Evolutionary conservation across 2,888 invertebrate genomes (phyloP).

Genomic region (Limnephilus auricula): DNA sequence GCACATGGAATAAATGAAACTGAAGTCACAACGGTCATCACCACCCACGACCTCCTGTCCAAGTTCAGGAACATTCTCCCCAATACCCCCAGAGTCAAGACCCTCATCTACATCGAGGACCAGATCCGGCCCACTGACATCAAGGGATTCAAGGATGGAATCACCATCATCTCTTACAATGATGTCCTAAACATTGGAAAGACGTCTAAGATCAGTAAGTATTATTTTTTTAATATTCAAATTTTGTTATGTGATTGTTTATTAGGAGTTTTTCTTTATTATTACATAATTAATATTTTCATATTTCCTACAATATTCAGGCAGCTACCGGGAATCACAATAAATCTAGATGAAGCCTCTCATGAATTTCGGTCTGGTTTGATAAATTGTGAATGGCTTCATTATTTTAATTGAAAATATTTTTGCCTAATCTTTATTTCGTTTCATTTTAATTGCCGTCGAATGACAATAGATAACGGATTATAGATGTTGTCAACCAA

Average conservation of each 20-base stretch:
- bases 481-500: neutral
- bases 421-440: neutral
- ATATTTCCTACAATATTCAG: neutral
- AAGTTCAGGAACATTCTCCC: slow-evolving; percentile 90
- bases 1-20: slow-evolving; percentile 98
- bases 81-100: slow-evolving; percentile 86
- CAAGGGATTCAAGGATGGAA: slow-evolving; percentile 84
- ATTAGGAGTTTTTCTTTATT: neutral
- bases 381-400: neutral
- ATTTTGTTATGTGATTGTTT: neutral
- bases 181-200: slow-evolving; percentile 76
- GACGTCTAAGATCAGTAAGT: slow-evolving; percentile 72
- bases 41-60: slow-evolving; percentile 92
- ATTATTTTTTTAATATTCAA: neutral
- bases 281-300: neutral
- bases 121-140: slow-evolving; percentile 86
- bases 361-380: neutral
- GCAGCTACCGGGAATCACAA: neutral
- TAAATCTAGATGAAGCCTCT: neutral
- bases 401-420: neutral
- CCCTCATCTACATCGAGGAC: slow-evolving; percentile 92
- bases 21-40: slow-evolving; percentile 94
- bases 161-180: slow-evolving; percentile 85
- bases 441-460: neutral
- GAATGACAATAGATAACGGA: neutral